phyloP scores from a whole-genome alignment of 2,888 invertebrate genomes.

The Thelaira solivaga region DNA sequence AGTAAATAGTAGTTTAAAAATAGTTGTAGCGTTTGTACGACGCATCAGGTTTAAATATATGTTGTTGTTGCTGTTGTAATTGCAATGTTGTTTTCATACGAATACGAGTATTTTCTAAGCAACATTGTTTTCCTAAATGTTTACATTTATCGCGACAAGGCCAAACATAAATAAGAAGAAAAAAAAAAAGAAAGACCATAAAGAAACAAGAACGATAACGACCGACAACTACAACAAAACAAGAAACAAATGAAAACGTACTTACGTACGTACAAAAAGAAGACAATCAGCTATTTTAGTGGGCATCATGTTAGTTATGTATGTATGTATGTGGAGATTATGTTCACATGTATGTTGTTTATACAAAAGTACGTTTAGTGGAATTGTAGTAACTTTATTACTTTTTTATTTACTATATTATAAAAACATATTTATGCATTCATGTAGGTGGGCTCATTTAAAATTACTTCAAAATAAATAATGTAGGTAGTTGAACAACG shows the following conservation, averaged over 20 bases:
- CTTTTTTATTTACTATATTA: slow-evolving; percentile 31
- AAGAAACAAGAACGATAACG: slow-evolving; percentile 18
- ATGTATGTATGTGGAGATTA: background rate
- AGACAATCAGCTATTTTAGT: slow-evolving; percentile 43
- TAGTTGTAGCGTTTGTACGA: slow-evolving; percentile 50
- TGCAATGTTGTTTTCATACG: slow-evolving; percentile 31
- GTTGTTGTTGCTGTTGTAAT: slow-evolving; percentile 10
- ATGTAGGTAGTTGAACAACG: background rate
- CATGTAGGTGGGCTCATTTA: slow-evolving; percentile 31
- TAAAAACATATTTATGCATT: background rate
- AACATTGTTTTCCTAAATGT: slow-evolving; percentile 59
- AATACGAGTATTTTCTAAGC: slow-evolving; percentile 27
- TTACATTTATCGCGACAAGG: slow-evolving; percentile 62
- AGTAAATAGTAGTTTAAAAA: slow-evolving; percentile 32
- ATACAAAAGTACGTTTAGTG: slow-evolving; percentile 1
- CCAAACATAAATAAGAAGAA: slow-evolving; percentile 55
- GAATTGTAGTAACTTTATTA: slow-evolving; percentile 20
- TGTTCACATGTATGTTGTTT: too few species aligned
- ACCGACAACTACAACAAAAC: too few species aligned
- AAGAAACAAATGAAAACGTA: too few species aligned
- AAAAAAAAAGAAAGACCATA: slow-evolving; percentile 28
- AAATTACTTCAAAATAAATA: background rate
- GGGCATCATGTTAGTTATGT: slow-evolving; percentile 20
- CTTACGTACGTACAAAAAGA: slow-evolving; percentile 11
- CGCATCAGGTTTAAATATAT: slow-evolving; percentile 43